phyloP scores from a whole-genome alignment of 1,140 invertebrate species.

The Tetranychus urticae region DNA sequence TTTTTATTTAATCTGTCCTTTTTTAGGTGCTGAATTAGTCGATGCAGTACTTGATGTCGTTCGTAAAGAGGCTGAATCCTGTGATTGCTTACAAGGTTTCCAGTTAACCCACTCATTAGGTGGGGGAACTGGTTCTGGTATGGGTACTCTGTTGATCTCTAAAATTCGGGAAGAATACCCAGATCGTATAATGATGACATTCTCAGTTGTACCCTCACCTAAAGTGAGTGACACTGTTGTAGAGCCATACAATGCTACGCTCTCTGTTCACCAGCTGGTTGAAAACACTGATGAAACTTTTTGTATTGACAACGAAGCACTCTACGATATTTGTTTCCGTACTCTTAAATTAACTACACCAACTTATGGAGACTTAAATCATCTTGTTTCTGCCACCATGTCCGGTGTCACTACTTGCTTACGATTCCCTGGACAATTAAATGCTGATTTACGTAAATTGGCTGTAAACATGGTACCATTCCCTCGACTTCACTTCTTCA shows the following conservation, averaged over 20 bases:
- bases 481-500: slow-evolving; percentile 36
- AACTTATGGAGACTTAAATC: slow-evolving; percentile 28
- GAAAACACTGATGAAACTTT: slow-evolving; percentile 26
- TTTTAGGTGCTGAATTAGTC: slow-evolving; percentile 11
- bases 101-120: slow-evolving; percentile 23
- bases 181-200: slow-evolving; percentile 14
- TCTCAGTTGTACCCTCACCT: slow-evolving; percentile 16
- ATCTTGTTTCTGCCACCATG: slow-evolving; percentile 31
- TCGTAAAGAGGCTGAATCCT: slow-evolving; percentile 60
- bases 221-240: slow-evolving; percentile 28
- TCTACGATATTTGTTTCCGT: slow-evolving; percentile 26
- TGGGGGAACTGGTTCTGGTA: slow-evolving; percentile 17
- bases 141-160: slow-evolving; percentile 18
- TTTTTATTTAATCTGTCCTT: slow-evolving; percentile 2
- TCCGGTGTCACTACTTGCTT: slow-evolving; percentile 36
- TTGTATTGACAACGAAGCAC: slow-evolving; percentile 26
- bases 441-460: slow-evolving; percentile 72
- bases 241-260: slow-evolving; percentile 26
- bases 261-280: slow-evolving; percentile 24
- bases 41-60: slow-evolving; percentile 59
- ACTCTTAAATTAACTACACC: slow-evolving; percentile 22
- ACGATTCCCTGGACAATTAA: slow-evolving; percentile 29
- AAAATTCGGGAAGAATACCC: slow-evolving; percentile 19
- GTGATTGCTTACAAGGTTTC: slow-evolving; percentile 31
- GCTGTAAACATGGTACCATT: slow-evolving; percentile 94